These are phyloP conservation scores for Paratilapia polleni DNA, from an alignment of 2,113 vertebrate species.

Conservation along the genomic window DNA sequence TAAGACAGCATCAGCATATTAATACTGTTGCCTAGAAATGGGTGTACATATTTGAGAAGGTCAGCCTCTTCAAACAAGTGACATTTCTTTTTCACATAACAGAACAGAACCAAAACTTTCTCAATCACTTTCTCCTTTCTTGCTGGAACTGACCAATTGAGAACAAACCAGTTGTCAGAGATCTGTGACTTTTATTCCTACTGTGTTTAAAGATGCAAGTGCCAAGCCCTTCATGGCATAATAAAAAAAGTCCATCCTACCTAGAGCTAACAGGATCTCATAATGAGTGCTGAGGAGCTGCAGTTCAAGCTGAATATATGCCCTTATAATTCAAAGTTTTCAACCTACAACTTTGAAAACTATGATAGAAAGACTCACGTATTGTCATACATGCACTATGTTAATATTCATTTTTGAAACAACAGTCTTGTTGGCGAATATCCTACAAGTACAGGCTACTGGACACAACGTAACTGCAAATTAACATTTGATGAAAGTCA, in stretches of 20 bases:
- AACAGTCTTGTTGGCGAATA: background rate
- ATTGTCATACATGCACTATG: too few species aligned
- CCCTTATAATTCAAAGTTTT: background rate
- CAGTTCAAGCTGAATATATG: too few species aligned
- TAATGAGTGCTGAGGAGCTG: background rate
- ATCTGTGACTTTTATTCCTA: background rate
- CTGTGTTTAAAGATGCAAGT: background rate
- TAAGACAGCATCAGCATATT: background rate
- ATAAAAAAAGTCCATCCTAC: background rate
- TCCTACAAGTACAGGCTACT: background rate
- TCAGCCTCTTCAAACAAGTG: constrained; percentile 9
- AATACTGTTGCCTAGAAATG: background rate
- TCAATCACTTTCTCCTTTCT: background rate
- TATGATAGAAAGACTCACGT: background rate
- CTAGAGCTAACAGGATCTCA: too few species aligned
- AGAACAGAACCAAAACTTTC: constrained; percentile 1
- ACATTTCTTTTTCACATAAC: constrained; percentile 6
- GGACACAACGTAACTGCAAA: background rate
- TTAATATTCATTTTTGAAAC: background rate
- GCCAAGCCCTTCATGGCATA: too few species aligned
- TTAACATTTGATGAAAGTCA: too few species aligned
- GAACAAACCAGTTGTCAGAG: background rate
- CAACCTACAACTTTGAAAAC: background rate
- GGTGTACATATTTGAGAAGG: constrained; percentile 22
- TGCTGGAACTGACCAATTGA: background rate